These are phyloP conservation scores for Speoplatyrhinus poulsoni DNA, from an alignment of 2,113 vertebrate genomes.

Conservation along the genomic window DNA sequence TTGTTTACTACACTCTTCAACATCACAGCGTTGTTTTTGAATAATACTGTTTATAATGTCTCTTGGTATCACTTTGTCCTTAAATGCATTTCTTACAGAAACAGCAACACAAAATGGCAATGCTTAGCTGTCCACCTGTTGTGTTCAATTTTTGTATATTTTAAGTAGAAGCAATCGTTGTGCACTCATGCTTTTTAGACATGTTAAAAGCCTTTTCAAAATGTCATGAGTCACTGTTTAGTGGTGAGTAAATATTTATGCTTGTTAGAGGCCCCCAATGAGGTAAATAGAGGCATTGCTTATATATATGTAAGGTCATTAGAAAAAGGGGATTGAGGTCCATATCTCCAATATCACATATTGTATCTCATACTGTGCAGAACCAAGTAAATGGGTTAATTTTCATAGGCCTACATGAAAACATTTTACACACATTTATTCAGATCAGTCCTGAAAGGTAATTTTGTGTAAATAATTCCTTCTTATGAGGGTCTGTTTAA, in stretches of 20 bases:
- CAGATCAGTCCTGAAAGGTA: conserved; percentile 27
- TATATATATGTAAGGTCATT: conserved; percentile 76
- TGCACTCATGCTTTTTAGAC: conserved; percentile 66
- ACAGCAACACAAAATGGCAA: conserved; percentile 50
- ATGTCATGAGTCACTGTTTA: conserved; percentile 79
- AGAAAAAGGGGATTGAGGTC: conserved; percentile 58
- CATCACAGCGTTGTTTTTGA: conserved; percentile 19
- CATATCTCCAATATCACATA: conserved; percentile 42
- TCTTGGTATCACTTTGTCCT: conserved; percentile 23
- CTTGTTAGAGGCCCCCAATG: conserved; percentile 74
- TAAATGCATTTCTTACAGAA: conserved; percentile 39
- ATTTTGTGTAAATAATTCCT: not conserved
- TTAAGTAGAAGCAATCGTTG: conserved; percentile 57
- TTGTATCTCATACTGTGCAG: conserved; percentile 40
- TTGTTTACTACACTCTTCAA: conserved; percentile 15
- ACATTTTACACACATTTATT: conserved; percentile 24
- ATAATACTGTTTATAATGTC: conserved; percentile 30
- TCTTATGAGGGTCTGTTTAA: too few relatives aligned
- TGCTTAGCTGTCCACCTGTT: conserved; percentile 68
- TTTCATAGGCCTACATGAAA: conserved; percentile 38
- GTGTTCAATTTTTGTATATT: conserved; percentile 51
- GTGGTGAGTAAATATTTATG: conserved; percentile 81
- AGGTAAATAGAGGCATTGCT: conserved; percentile 77
- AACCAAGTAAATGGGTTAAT: conserved; percentile 41
- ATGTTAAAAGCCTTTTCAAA: conserved; percentile 73